Evolutionary conservation across 2,113 vertebrate species (phyloP).

Genomic region (Ammospiza caudacuta): DNA sequence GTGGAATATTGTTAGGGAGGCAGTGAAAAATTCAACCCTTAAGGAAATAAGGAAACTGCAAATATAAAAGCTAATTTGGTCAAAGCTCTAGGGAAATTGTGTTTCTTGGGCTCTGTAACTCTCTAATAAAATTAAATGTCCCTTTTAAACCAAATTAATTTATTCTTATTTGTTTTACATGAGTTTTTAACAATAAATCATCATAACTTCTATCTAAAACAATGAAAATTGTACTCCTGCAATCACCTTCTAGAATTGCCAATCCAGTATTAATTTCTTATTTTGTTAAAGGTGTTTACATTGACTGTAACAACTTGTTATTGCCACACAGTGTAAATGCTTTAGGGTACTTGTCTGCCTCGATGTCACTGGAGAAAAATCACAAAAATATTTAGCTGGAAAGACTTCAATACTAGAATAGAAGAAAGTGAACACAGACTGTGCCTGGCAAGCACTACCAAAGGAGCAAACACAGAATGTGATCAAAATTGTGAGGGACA

Average conservation of each 20-base stretch:
- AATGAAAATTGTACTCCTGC: background rate
- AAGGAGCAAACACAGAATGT: background rate
- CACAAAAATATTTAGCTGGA: background rate
- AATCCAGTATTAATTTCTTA: background rate
- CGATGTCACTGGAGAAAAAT: background rate
- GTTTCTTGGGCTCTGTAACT: background rate
- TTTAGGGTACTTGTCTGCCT: background rate
- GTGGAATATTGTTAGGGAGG: background rate
- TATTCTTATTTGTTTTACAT: background rate
- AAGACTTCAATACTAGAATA: background rate
- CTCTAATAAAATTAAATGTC: background rate
- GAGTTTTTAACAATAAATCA: background rate
- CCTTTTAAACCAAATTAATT: background rate
- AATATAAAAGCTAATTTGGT: background rate
- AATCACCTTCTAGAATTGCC: background rate
- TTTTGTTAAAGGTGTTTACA: background rate
- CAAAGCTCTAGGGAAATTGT: background rate
- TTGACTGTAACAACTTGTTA: background rate
- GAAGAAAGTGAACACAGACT: background rate
- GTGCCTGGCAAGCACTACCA: background rate
- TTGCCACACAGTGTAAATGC: background rate
- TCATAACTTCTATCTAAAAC: background rate
- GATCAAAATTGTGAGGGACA: background rate
- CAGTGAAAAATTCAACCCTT: background rate
- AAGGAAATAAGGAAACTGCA: background rate